These are phyloP conservation scores for Auanema freiburgensis DNA, from an alignment of 2,888 invertebrate species.

Conservation along the genomic window DNA sequence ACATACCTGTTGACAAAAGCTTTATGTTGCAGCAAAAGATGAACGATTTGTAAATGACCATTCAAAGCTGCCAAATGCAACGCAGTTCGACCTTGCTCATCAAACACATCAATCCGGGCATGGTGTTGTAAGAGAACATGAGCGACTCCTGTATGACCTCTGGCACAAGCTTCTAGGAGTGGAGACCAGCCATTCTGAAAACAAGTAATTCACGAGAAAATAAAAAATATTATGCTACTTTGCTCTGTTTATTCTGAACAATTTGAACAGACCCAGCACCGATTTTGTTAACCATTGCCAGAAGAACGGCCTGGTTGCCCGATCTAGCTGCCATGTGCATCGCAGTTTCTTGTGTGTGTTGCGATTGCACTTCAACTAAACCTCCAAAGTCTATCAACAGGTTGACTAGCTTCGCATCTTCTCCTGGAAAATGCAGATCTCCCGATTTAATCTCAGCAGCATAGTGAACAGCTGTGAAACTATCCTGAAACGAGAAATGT, in stretches of 20 bases:
- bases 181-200: slow-evolving; percentile 82
- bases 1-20: slow-evolving; percentile 86
- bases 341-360: slow-evolving; percentile 84
- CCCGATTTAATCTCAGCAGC: slow-evolving; percentile 85
- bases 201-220: neutral
- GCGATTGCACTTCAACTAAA: slow-evolving; percentile 70
- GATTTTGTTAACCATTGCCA: slow-evolving; percentile 90
- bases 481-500: slow-evolving; percentile 71
- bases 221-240: slow-evolving; percentile 68
- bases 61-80: slow-evolving; percentile 87
- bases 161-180: slow-evolving; percentile 88
- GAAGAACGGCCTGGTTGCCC: slow-evolving; percentile 84
- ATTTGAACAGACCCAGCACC: slow-evolving; percentile 85
- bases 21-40: slow-evolving; percentile 82
- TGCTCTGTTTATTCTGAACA: slow-evolving; percentile 89
- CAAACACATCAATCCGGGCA: slow-evolving; percentile 97
- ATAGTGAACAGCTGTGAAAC: slow-evolving; percentile 90
- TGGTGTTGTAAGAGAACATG: slow-evolving; percentile 78
- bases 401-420: slow-evolving; percentile 80
- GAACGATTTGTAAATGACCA: slow-evolving; percentile 77
- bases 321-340: slow-evolving; percentile 92
- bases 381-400: slow-evolving; percentile 87
- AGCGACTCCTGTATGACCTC: slow-evolving; percentile 91
- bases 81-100: slow-evolving; percentile 86
- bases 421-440: slow-evolving; percentile 79